Conservation (phyloP, 2,888 invertebrate species). For the Margaritifera margaritifera region DNA sequence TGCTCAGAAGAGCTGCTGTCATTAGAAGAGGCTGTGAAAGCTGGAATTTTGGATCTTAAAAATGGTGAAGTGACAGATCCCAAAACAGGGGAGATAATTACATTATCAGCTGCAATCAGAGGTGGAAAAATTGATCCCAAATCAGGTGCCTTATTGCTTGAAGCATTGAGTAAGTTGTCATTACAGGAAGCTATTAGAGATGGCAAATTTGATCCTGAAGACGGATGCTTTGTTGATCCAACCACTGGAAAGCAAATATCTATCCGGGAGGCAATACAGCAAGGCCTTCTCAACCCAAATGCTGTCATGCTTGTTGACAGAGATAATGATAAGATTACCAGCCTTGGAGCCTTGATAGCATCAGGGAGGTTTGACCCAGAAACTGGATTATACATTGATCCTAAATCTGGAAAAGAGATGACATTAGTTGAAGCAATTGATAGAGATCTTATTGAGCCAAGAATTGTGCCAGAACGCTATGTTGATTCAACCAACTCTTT, state of each 20-base stretch:
- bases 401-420: constrained; percentile 78
- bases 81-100: constrained; percentile 43
- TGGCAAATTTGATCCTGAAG: constrained; percentile 70
- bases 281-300: constrained; percentile 74
- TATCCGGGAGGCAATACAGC: constrained; percentile 82
- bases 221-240: constrained; percentile 72
- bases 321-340: constrained; percentile 58
- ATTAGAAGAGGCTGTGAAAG: constrained; percentile 69
- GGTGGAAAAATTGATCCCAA: constrained; percentile 53
- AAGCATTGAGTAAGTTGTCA: constrained; percentile 70
- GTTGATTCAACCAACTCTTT: constrained; percentile 60
- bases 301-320: constrained; percentile 67
- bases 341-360: constrained; percentile 58
- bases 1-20: constrained; percentile 83
- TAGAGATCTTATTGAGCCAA: constrained; percentile 77
- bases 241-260: constrained; percentile 75
- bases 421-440: constrained; percentile 84
- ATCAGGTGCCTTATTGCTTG: constrained; percentile 56
- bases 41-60: constrained; percentile 59
- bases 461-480: constrained; percentile 58
- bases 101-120: constrained; percentile 61
- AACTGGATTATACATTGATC: constrained; percentile 78
- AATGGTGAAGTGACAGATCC: constrained; percentile 53
- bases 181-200: constrained; percentile 70
- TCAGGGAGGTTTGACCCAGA: constrained; percentile 77